phyloP scores from a whole-genome alignment of 2,888 invertebrate genomes.

The Pammene aurita region DNA sequence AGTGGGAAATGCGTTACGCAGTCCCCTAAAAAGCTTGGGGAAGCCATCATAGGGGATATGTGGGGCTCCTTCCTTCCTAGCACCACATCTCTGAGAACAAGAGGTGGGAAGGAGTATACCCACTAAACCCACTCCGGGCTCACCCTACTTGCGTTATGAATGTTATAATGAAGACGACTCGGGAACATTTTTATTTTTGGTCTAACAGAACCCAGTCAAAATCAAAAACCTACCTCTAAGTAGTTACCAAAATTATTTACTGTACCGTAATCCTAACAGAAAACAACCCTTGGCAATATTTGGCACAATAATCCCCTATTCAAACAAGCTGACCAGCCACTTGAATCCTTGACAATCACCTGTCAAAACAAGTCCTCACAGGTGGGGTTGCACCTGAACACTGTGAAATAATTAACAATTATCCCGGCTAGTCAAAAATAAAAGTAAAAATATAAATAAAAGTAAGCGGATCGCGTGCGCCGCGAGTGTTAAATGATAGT shows the following conservation, averaged over 20 bases:
- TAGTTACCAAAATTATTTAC: background rate
- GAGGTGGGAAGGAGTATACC: no score
- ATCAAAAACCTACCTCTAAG: no score
- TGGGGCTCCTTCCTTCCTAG: no score
- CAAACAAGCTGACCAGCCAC: constrained; percentile 42
- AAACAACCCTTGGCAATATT: background rate
- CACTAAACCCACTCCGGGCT: no score
- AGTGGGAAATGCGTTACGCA: no score
- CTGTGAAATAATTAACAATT: constrained; percentile 38
- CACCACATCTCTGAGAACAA: no score
- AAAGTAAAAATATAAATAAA: background rate
- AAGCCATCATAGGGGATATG: no score
- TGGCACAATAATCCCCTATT: constrained; percentile 7
- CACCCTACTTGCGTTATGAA: no score
- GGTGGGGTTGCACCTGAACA: constrained; percentile 71
- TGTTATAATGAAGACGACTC: no score
- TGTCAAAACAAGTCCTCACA: constrained; percentile 77
- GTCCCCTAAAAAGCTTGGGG: no score
- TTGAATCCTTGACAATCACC: constrained; percentile 67
- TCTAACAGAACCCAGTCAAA: no score
- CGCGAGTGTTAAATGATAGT: constrained; percentile 10
- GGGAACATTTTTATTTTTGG: no score
- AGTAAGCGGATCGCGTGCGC: background rate
- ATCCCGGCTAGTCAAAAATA: constrained; percentile 15
- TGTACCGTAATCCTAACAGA: background rate